Conservation (phyloP, 2,113 vertebrate genomes). For the Ceyx margarethae region DNA sequence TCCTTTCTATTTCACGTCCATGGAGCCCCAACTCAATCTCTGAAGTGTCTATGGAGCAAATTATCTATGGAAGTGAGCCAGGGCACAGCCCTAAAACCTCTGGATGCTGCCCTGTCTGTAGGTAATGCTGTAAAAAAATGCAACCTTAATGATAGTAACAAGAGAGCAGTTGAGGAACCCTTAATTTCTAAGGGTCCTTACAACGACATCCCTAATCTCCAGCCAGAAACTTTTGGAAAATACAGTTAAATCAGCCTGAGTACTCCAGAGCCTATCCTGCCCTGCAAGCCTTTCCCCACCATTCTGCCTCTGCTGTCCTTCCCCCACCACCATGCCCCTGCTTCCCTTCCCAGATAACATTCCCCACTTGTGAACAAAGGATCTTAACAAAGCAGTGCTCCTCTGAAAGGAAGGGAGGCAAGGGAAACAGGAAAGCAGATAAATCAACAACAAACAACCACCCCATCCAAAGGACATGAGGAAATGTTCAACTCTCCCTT, state of each 20-base stretch:
- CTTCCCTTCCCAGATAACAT: not conserved
- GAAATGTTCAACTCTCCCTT: not conserved
- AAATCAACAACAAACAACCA: constrained; percentile 6
- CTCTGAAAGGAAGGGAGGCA: not conserved
- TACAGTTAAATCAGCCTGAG: not conserved
- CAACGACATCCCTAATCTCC: not conserved
- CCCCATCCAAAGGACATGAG: not conserved
- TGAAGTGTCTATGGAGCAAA: not conserved
- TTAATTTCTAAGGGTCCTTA: not conserved
- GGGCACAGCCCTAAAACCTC: not conserved
- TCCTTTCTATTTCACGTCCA: not conserved
- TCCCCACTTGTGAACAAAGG: not conserved
- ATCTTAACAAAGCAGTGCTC: not conserved
- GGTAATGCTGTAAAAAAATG: not conserved
- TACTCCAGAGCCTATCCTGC: not conserved
- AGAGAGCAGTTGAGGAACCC: not conserved
- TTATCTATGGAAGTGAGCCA: not conserved
- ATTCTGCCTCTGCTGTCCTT: not conserved
- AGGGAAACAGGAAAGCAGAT: constrained; percentile 34
- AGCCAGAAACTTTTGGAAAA: not conserved
- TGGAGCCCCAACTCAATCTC: not conserved
- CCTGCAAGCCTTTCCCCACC: not conserved
- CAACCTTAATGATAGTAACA: not conserved
- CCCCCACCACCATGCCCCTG: not conserved
- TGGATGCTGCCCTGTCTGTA: not conserved